Conservation (phyloP, 2,888 invertebrate species). For the Cinara cedri region DNA sequence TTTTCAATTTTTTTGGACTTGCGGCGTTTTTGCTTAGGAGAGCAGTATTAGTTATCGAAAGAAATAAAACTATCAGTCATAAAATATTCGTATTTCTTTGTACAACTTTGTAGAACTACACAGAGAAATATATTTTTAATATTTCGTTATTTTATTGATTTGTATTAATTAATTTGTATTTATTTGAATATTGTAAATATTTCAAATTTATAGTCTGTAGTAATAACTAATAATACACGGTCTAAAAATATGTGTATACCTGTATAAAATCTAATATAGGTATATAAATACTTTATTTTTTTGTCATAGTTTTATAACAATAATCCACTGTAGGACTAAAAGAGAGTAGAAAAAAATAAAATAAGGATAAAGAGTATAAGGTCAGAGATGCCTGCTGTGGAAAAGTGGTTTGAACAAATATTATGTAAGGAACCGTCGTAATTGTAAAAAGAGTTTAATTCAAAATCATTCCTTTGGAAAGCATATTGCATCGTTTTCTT, state of each 20-base stretch:
- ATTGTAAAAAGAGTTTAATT: slow-evolving; percentile 55
- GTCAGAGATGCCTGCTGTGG: slow-evolving; percentile 39
- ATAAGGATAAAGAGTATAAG: slow-evolving; percentile 27
- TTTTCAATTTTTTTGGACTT: no score
- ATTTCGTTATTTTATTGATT: neutral
- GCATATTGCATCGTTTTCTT: slow-evolving; percentile 39
- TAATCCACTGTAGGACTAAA: neutral
- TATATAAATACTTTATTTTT: neutral
- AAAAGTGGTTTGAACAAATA: slow-evolving; percentile 47
- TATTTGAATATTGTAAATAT: neutral
- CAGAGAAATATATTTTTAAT: neutral
- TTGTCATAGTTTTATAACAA: slow-evolving; percentile 8
- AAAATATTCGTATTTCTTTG: no score
- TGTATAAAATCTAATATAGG: neutral
- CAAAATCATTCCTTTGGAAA: slow-evolving; percentile 56
- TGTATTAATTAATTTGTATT: neutral
- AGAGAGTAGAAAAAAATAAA: neutral
- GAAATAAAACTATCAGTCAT: no score
- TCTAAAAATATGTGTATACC: neutral
- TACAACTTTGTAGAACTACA: no score
- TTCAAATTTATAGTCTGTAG: no score
- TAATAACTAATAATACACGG: neutral
- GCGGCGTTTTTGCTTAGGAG: no score
- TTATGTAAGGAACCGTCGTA: slow-evolving; percentile 22
- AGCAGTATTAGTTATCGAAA: no score